A percentile compares a stretch with the other conserved stretches of the same genome.
Evolutionary conservation across 2,888 invertebrate species (phyloP).

Genomic region (Bugulina stolonifera): DNA sequence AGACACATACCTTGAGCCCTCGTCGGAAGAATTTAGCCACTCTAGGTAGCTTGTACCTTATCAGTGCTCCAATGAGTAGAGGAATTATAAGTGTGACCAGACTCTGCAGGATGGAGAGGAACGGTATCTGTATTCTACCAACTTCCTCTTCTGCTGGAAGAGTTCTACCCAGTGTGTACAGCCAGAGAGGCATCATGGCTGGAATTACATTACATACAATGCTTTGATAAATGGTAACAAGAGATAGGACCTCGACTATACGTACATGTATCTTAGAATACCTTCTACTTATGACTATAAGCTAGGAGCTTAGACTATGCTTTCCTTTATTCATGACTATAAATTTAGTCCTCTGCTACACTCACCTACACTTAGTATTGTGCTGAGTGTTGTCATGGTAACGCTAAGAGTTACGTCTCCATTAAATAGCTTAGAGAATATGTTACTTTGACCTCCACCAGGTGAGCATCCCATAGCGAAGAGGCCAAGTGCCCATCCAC

Average conservation of each 20-base stretch:
- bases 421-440: conserved; percentile 84
- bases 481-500: conserved; percentile 51
- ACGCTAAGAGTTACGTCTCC: conserved; percentile 89
- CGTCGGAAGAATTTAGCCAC: neutral
- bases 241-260: no score
- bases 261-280: no score
- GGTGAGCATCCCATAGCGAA: conserved; percentile 56
- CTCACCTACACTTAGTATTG: conserved; percentile 75
- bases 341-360: no score
- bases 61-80: conserved; percentile 54
- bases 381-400: conserved; percentile 88
- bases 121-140: conserved; percentile 62
- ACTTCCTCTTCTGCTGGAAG: conserved; percentile 44
- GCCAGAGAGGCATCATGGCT: conserved; percentile 84
- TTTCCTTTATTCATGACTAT: no score
- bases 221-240: no score
- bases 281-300: no score
- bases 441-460: conserved; percentile 83
- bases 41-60: conserved; percentile 56
- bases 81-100: conserved; percentile 74
- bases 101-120: conserved; percentile 67
- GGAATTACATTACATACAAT: conserved; percentile 38
- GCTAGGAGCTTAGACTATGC: no score
- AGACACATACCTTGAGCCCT: neutral
- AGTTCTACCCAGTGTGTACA: conserved; percentile 67